phyloP scores from a whole-genome alignment of 2,113 vertebrate genomes.

The Erpornis zantholeuca region DNA sequence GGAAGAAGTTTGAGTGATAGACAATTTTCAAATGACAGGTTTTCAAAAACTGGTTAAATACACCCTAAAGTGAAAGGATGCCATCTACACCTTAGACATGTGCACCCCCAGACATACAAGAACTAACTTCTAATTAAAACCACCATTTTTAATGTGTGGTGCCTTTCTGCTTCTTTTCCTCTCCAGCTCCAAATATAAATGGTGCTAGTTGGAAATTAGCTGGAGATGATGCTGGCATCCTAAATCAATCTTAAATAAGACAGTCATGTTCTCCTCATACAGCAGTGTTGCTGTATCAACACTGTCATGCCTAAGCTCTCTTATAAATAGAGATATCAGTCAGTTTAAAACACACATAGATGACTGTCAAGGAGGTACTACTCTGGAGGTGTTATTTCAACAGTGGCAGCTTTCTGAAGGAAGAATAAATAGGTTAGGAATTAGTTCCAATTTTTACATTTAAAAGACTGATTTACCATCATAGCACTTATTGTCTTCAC shows the following conservation, averaged over 20 bases:
- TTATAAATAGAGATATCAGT: constrained; percentile 30
- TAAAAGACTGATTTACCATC: not conserved
- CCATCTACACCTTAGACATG: not conserved
- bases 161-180: not conserved
- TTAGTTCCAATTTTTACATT: not conserved
- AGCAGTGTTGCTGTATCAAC: constrained; percentile 44
- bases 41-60: not conserved
- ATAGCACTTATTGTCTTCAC: not conserved
- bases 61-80: not conserved
- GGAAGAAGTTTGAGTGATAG: not conserved
- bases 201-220: not conserved
- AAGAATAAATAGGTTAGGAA: not conserved
- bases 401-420: not conserved
- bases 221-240: constrained; percentile 5
- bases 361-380: not conserved
- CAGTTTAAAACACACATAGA: constrained; percentile 19
- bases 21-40: not conserved
- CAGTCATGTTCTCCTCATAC: constrained; percentile 31
- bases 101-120: not conserved
- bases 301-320: constrained; percentile 25
- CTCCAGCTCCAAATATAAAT: not conserved
- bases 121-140: not conserved
- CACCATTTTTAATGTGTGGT: not conserved
- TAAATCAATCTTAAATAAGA: constrained; percentile 44
- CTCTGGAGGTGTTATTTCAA: not conserved